Conservation (phyloP, 1,140 invertebrate species). For the Cephus cinctus region DNA sequence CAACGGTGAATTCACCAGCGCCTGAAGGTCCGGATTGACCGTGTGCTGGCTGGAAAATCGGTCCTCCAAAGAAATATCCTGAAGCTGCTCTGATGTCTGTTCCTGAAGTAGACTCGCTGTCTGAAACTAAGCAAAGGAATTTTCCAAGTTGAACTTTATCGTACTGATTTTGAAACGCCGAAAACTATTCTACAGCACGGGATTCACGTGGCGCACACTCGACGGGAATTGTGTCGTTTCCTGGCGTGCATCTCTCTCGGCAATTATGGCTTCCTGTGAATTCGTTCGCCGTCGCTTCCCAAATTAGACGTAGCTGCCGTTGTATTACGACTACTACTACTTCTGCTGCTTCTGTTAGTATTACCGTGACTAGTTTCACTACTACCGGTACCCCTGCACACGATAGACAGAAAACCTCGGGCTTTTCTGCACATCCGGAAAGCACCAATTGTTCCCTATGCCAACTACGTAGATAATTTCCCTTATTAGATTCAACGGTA, state of each 20-base stretch:
- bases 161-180: conserved; percentile 16
- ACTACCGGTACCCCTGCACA: no score
- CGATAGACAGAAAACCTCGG: background rate
- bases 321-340: no score
- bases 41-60: conserved; percentile 61
- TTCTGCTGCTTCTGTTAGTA: no score
- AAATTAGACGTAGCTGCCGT: no score
- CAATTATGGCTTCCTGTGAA: background rate
- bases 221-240: background rate
- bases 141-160: no score
- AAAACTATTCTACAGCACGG: no score
- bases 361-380: no score
- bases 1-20: conserved; percentile 71
- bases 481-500: conserved; percentile 24
- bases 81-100: conserved; percentile 63
- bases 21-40: conserved; percentile 71
- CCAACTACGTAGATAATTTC: conserved; percentile 27
- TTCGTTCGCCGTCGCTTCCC: no score
- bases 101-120: conserved; percentile 61
- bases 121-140: no score
- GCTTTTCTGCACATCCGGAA: no score
- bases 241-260: no score
- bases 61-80: conserved; percentile 70
- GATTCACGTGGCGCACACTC: background rate
- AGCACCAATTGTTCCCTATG: conserved; percentile 4